Percentiles rank a stretch among this genome's conserved stretches.
Evolutionary conservation across 64 coral and sea anemone species (phyloP).

Genomic region (Porites australiensis): DNA sequence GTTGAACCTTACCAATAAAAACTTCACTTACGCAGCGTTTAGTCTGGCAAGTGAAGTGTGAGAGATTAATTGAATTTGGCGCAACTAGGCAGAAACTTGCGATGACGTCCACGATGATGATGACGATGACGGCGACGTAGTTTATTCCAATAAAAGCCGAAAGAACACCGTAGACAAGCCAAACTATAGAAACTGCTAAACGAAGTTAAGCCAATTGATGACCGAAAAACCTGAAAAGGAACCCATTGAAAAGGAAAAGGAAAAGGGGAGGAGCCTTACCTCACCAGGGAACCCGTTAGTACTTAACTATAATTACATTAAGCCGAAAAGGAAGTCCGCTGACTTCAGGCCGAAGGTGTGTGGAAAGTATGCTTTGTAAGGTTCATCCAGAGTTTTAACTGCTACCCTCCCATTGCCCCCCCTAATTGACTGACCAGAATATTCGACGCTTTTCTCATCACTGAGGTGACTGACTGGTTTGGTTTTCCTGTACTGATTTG

Average conservation of each 20-base stretch:
- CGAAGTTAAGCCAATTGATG: neutral
- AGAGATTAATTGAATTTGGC: neutral
- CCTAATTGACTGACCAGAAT: neutral
- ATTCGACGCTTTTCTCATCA: too few species aligned
- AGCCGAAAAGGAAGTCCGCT: neutral
- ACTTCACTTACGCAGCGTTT: neutral
- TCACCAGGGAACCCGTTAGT: neutral
- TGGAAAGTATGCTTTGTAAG: conserved; percentile 23
- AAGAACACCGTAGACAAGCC: neutral
- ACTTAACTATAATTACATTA: neutral
- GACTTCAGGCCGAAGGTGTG: conserved; percentile 37
- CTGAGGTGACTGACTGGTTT: too few species aligned
- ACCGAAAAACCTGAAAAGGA: conserved; percentile 18
- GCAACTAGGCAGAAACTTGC: neutral
- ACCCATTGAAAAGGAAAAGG: neutral
- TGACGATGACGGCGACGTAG: neutral
- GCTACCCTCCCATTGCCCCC: neutral
- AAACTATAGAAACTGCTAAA: neutral
- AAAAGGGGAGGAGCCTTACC: neutral
- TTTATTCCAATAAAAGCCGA: neutral
- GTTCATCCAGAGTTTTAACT: neutral
- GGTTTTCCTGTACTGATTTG: too few species aligned
- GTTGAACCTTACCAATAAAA: conserved; percentile 27
- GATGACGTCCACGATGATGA: neutral
- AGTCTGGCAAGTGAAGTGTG: conserved; percentile 21